Conservation (phyloP, 2,797 vertebrate genomes). For the Phoeniculus purpureus region DNA sequence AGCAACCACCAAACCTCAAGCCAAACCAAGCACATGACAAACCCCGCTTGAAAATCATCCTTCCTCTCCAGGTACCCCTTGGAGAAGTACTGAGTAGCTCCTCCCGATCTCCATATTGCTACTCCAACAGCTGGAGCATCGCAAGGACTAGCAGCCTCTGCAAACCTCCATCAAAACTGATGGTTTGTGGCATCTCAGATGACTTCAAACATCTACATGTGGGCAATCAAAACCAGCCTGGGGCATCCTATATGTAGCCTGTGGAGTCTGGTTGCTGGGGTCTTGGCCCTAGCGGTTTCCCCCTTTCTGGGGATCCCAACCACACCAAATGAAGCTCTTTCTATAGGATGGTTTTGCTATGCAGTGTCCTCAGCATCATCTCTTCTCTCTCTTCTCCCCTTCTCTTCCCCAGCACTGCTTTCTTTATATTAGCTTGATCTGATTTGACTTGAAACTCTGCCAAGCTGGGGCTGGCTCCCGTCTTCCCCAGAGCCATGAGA, state of each 20-base stretch:
- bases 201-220: background rate
- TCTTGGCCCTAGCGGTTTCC: background rate
- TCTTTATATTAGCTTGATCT: background rate
- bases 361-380: background rate
- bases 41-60: background rate
- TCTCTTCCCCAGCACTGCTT: background rate
- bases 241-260: background rate
- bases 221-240: fast-evolving
- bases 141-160: fast-evolving
- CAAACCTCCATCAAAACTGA: fast-evolving
- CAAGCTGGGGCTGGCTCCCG: background rate
- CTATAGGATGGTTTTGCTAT: background rate
- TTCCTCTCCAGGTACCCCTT: background rate
- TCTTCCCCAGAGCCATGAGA: background rate
- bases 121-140: background rate
- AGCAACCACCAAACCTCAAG: background rate
- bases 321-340: background rate
- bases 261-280: background rate
- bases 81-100: background rate
- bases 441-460: background rate
- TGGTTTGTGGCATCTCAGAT: background rate
- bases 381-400: background rate
- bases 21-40: background rate
- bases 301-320: background rate
- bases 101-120: fast-evolving